Conservation (phyloP, 2,888 invertebrate genomes). For the Oxytorus armatus region DNA sequence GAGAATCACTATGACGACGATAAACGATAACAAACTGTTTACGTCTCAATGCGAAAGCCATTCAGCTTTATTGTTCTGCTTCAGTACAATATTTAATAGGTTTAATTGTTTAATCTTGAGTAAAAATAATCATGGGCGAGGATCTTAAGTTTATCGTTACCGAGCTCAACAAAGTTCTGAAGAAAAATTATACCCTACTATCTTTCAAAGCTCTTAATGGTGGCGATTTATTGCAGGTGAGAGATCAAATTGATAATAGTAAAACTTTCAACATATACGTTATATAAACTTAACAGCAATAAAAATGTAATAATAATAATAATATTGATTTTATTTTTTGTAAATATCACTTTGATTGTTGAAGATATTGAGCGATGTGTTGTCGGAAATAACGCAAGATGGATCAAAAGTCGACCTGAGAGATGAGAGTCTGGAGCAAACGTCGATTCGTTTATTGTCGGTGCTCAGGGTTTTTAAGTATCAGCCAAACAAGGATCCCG, state of each 20-base stretch:
- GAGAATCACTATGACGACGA: slow-evolving; percentile 48
- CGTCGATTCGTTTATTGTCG: slow-evolving; percentile 90
- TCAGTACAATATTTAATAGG: not conserved
- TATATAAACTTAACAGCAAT: not conserved
- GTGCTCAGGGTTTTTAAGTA: slow-evolving; percentile 92
- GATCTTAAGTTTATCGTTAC: slow-evolving; percentile 89
- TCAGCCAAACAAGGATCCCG: slow-evolving; percentile 87
- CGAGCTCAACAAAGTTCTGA: slow-evolving; percentile 90
- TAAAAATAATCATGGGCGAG: slow-evolving; percentile 86
- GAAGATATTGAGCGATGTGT: slow-evolving; percentile 87
- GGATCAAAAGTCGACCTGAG: slow-evolving; percentile 90
- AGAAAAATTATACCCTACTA: slow-evolving; percentile 91
- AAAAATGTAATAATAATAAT: slow-evolving; percentile 2
- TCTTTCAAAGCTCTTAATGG: slow-evolving; percentile 93
- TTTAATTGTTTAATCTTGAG: not conserved
- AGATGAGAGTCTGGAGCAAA: slow-evolving; percentile 91
- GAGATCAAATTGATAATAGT: not conserved
- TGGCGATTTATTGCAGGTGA: slow-evolving; percentile 90
- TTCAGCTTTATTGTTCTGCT: not conserved
- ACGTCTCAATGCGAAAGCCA: not conserved
- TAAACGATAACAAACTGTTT: slow-evolving; percentile 42
- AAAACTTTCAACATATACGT: not conserved
- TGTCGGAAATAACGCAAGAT: slow-evolving; percentile 86
- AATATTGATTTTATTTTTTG: not conserved
- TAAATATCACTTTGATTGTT: slow-evolving; percentile 21